Evolutionary conservation across 92 coral and sea anemone genomes (phyloP).

Genomic region (Hydrozoanthus gracilis): DNA sequence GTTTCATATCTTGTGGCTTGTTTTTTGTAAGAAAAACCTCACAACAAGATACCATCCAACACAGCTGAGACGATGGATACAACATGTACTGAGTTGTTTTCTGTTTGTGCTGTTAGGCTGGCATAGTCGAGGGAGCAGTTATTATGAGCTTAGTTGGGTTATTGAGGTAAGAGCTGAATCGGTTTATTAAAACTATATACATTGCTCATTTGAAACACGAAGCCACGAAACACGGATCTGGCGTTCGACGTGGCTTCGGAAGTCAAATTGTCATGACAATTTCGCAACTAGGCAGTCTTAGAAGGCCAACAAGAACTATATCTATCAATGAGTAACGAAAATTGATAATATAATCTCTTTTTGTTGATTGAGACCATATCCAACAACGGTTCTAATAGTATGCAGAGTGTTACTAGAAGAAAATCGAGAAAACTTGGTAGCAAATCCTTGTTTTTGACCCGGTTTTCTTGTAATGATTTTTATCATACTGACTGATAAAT

Average conservation of each 20-base stretch:
- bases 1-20: neutral
- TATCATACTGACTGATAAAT: no score
- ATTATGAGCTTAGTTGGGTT: constrained; percentile 88
- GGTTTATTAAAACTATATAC: neutral
- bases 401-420: no score
- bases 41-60: neutral
- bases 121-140: constrained; percentile 87
- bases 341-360: no score
- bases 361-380: no score
- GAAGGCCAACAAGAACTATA: neutral
- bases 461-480: no score
- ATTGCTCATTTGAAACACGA: constrained; percentile 16
- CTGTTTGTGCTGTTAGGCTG: constrained; percentile 73
- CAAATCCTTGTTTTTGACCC: no score
- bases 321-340: neutral
- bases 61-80: neutral
- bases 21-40: neutral
- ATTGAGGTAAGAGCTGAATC: constrained; percentile 73
- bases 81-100: neutral
- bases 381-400: no score
- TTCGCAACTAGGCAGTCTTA: neutral
- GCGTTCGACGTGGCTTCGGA: constrained; percentile 18
- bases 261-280: constrained; percentile 25
- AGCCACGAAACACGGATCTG: neutral
- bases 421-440: no score